Base-by-base conservation (phyloP, 2,888 invertebrate genomes). In the Patella pellucida region DNA sequence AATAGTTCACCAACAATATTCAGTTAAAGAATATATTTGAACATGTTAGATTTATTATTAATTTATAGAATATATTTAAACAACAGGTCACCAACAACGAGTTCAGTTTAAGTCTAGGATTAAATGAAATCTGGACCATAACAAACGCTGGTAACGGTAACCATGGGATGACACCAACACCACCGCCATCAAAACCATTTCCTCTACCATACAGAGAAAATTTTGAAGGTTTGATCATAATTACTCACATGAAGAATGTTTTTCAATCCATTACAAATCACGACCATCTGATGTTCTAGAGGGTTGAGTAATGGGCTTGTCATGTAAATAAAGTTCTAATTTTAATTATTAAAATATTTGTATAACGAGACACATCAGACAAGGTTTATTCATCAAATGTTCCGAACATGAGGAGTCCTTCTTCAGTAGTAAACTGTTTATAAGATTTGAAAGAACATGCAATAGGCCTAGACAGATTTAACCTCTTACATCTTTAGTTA, bases 151-250 rank as follows among this genome's bases (percentile, higher is more conserved):
- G 19, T 16, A 73, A 69, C 14, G 85, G 82, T 12, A 51, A 71
- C 11, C 82, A 86, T 68, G 85, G 82, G 2, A 50, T 41, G 9
- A 72, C 75, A 19, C 41, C 62, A 23, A 52, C 23, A 3, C 82
- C 84, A 3, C 76, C 81, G 7, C 69, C 73, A 5, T 72, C 82
- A 3, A 19, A 75, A 52, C 73, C 81, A 50, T 87, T 87, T 76
- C 86, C 85, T 15, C 41, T 78, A 2, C 81, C 83, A 68, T 87
- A 87, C 73, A 75, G 52, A 41, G 87, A 87, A 70, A 74, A 82
- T 74, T 88, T 86, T 80, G 81, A 87, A 27, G 27, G 86, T 41
- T 5, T 68, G 23, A 1, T 68, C 4, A 27, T 23, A n/a, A 16
- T 68, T 23, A 68, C 68, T 15, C 19, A 1, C 14, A 12, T 67